These are phyloP conservation scores for Stegodyphus dumicola DNA, from an alignment of 1,140 invertebrate genomes.

Conservation along the genomic window DNA sequence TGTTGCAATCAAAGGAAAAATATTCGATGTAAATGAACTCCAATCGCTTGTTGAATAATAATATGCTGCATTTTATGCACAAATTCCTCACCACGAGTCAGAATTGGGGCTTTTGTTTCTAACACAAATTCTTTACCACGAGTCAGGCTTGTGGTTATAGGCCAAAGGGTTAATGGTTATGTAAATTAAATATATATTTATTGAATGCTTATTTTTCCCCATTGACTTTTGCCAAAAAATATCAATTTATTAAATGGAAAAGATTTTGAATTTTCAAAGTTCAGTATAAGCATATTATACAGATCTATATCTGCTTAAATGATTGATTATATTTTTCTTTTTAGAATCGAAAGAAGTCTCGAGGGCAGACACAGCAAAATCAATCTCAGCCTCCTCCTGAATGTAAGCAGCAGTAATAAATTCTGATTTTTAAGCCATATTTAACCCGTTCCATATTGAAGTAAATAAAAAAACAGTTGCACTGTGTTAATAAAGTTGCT, in stretches of 20 bases:
- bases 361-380: not conserved
- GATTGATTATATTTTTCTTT: slow-evolving; percentile 3
- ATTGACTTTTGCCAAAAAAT: not conserved
- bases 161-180: not conserved
- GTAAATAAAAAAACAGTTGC: slow-evolving; percentile 29
- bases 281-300: not conserved
- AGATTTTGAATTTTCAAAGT: not conserved
- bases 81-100: too few species aligned
- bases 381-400: slow-evolving; percentile 49
- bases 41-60: too few species aligned
- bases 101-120: too few species aligned
- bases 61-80: too few species aligned
- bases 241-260: not conserved
- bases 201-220: not conserved
- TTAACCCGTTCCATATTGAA: slow-evolving; percentile 48
- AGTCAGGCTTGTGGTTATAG: too few species aligned
- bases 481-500: slow-evolving; percentile 56
- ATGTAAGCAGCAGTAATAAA: slow-evolving; percentile 62
- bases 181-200: not conserved
- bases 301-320: not conserved
- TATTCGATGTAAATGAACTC: too few species aligned
- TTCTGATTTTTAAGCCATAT: slow-evolving; percentile 26
- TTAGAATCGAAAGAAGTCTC: slow-evolving; percentile 41
- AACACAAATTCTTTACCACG: too few species aligned
- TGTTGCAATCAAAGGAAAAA: too few species aligned